Evolutionary conservation across 1,140 invertebrate species (phyloP).

Genomic region (Ips typographus): DNA sequence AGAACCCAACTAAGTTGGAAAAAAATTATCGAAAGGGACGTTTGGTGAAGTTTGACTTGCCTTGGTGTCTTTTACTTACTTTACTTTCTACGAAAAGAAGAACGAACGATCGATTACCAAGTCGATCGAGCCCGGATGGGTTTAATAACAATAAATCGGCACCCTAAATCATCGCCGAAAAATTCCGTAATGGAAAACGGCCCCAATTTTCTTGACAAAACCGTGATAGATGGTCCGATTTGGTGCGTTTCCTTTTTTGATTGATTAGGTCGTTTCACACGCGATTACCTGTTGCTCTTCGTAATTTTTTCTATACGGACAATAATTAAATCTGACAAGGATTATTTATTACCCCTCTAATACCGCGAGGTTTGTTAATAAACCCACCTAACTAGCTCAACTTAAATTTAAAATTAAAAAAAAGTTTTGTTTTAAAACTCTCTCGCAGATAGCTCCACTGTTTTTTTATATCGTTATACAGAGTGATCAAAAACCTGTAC

Average conservation of each 20-base stretch:
- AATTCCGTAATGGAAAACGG: constrained; percentile 15
- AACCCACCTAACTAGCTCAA: not conserved
- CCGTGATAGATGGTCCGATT: constrained; percentile 29
- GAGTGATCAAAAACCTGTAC: too few species aligned
- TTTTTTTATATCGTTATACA: too few species aligned
- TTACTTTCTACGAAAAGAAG: not conserved
- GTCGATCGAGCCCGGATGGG: not conserved
- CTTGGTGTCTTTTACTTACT: not conserved
- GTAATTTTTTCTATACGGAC: not conserved
- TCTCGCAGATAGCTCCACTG: not conserved
- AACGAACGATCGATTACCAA: too few species aligned
- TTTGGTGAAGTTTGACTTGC: not conserved
- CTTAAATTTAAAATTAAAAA: not conserved
- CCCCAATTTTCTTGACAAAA: constrained; percentile 33
- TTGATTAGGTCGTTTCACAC: constrained; percentile 31
- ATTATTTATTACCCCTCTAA: not conserved
- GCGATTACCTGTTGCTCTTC: constrained; percentile 26
- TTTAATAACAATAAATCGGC: not conserved
- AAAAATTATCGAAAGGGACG: not conserved
- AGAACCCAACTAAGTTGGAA: too few species aligned
- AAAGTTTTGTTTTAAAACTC: constrained; percentile 29
- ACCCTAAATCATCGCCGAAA: constrained; percentile 26
- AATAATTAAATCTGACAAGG: constrained; percentile 9
- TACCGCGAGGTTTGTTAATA: not conserved
- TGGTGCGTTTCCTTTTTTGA: constrained; percentile 13